These are phyloP conservation scores for Lepidurus apus DNA, from an alignment of 1,140 invertebrate species.

Conservation along the genomic window DNA sequence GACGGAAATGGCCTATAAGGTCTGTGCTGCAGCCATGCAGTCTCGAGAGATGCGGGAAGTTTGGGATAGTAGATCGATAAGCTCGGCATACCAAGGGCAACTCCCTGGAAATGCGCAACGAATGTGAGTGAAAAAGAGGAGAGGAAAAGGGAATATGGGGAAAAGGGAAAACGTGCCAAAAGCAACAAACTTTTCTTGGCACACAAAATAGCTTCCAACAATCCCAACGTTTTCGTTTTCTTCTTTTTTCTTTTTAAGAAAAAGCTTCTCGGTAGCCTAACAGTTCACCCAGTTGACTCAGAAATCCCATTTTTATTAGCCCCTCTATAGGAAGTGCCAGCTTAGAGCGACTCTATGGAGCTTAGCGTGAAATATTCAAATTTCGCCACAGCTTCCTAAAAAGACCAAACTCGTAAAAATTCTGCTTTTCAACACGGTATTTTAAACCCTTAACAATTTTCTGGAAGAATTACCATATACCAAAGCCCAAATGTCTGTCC, in stretches of 20 bases:
- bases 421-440: too few relatives aligned
- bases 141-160: neutral
- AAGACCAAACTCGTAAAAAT: too few relatives aligned
- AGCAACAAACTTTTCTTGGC: neutral
- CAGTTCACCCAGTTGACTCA: neutral
- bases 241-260: neutral
- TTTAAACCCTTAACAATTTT: too few relatives aligned
- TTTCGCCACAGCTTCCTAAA: too few relatives aligned
- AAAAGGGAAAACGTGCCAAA: neutral
- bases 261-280: neutral
- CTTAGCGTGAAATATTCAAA: too few relatives aligned
- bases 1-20: too few relatives aligned
- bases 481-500: too few relatives aligned
- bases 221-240: neutral
- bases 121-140: neutral
- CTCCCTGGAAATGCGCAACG: neutral
- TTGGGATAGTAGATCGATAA: slow-evolving; percentile 10
- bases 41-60: neutral
- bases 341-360: too few relatives aligned
- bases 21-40: neutral
- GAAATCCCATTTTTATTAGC: too few relatives aligned
- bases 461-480: too few relatives aligned
- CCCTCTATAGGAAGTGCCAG: too few relatives aligned
- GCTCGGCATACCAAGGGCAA: neutral
- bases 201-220: neutral